A percentile compares a stretch with the other conserved stretches of the same genome.
Conservation (phyloP, 2,797 vertebrate genomes). For the Rhinichthys osculus region DNA sequence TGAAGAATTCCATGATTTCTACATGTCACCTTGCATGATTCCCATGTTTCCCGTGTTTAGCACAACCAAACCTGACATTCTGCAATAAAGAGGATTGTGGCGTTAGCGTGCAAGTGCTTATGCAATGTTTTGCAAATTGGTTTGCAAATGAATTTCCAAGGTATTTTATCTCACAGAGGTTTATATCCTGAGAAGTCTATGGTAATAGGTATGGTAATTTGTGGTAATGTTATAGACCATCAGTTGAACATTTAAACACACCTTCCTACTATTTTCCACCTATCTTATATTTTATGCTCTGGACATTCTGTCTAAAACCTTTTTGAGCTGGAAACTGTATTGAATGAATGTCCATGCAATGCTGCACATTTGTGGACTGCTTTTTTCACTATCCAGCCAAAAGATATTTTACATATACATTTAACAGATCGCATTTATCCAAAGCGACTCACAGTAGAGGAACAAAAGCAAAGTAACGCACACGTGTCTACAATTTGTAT, state of each 20-base stretch:
- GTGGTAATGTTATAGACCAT: not conserved
- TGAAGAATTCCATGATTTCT: not conserved
- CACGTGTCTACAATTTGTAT: not conserved
- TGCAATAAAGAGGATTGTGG: not conserved
- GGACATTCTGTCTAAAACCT: not conserved
- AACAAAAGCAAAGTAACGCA: not conserved
- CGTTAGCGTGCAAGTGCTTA: not conserved
- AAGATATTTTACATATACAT: not conserved
- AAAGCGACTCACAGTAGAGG: not conserved
- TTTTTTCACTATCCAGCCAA: not conserved
- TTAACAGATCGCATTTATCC: not conserved
- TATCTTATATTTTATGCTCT: not conserved
- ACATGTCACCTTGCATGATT: not conserved
- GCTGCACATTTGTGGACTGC: not conserved
- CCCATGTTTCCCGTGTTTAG: not conserved
- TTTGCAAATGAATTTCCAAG: constrained; percentile 46
- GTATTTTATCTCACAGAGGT: constrained; percentile 30
- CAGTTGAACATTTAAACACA: not conserved
- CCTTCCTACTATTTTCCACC: not conserved
- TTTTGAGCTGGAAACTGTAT: not conserved
- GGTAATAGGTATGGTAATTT: constrained; percentile 14
- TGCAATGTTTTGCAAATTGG: constrained; percentile 18
- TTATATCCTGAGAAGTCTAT: not conserved
- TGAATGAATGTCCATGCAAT: not conserved
- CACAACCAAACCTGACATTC: not conserved